phyloP scores from a whole-genome alignment of 2,797 vertebrate species.

The Chiloscyllium punctatum region DNA sequence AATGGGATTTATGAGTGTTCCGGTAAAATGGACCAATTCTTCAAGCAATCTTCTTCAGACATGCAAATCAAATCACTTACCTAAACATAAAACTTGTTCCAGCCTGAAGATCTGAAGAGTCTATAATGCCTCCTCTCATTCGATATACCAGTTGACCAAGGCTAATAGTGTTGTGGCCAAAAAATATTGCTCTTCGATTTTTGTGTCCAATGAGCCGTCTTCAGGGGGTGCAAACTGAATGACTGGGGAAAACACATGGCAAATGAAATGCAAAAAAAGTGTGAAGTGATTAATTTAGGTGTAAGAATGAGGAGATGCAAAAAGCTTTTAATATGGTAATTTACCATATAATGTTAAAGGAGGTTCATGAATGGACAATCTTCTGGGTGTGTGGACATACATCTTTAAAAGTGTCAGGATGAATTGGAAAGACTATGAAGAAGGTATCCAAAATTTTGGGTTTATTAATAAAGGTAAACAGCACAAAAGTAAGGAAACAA shows the following conservation, averaged over 20 bases:
- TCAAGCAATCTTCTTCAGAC: neutral
- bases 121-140: neutral
- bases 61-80: neutral
- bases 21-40: neutral
- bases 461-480: neutral
- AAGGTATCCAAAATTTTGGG: too few relatives aligned
- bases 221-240: neutral
- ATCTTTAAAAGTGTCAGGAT: too few relatives aligned
- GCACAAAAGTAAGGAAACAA: neutral
- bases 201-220: neutral
- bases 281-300: too few relatives aligned
- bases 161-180: neutral
- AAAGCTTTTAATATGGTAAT: too few relatives aligned
- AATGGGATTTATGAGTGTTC: neutral
- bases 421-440: too few relatives aligned
- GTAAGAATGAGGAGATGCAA: too few relatives aligned
- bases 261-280: neutral
- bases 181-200: neutral
- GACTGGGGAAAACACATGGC: neutral
- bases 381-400: too few relatives aligned
- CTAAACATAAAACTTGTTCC: neutral
- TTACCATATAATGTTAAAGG: too few relatives aligned
- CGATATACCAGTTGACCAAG: too few relatives aligned
- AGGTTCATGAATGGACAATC: too few relatives aligned
- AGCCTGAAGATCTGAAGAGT: neutral